phyloP scores from a whole-genome alignment of 2,797 vertebrate species.

The Micrastur ruficollis region DNA sequence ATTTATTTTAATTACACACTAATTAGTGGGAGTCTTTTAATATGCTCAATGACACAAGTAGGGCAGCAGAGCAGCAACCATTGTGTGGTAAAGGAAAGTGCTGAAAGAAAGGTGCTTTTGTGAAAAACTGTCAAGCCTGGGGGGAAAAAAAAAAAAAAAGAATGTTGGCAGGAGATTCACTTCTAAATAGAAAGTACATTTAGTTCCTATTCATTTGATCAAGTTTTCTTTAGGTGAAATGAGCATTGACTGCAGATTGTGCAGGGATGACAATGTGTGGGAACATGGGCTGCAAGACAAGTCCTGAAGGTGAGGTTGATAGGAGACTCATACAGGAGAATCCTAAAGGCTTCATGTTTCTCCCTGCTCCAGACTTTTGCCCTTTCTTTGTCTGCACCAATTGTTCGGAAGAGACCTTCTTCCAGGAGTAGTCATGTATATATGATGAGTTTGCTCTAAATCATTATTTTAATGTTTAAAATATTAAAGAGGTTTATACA shows the following conservation, averaged over 20 bases:
- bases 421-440: neutral
- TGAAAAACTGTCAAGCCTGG: neutral
- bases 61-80: neutral
- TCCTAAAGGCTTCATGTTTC: neutral
- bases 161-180: neutral
- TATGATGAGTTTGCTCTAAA: neutral
- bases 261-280: neutral
- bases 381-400: too few species aligned
- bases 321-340: neutral
- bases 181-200: neutral
- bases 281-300: neutral
- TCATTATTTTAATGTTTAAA: neutral
- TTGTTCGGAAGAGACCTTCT: neutral
- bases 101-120: neutral
- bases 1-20: constrained; percentile 24
- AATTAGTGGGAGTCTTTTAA: neutral
- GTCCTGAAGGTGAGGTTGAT: neutral
- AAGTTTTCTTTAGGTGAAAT: neutral
- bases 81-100: neutral
- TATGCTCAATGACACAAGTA: constrained; percentile 10
- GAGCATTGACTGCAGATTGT: neutral
- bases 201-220: neutral
- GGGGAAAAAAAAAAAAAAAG: neutral
- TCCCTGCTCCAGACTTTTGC: rapidly evolving
- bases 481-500: neutral